A percentile compares a stretch with the other conserved stretches of the same genome.
Conservation (phyloP, 2,113 vertebrate species). For the Strix uralensis region DNA sequence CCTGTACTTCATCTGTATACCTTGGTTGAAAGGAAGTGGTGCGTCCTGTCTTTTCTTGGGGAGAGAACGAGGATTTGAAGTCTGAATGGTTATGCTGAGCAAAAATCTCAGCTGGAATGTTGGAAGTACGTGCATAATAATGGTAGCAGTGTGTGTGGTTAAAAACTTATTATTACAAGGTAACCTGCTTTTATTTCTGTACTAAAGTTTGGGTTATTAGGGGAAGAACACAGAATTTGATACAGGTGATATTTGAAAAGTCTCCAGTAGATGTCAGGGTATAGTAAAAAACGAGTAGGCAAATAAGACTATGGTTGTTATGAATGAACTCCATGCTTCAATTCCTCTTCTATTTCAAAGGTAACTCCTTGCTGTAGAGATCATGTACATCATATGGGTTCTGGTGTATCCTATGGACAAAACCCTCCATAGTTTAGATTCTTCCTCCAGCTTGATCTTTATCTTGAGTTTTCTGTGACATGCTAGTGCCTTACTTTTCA, state of each 20-base stretch:
- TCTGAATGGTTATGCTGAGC: neutral
- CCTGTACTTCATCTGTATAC: neutral
- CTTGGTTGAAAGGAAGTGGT: neutral
- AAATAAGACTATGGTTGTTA: neutral
- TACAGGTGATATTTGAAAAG: neutral
- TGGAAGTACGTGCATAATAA: neutral
- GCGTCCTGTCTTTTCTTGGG: neutral
- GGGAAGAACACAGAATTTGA: neutral
- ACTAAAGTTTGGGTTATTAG: neutral
- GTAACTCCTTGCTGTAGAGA: neutral
- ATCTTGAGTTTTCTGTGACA: neutral
- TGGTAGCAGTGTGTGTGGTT: neutral
- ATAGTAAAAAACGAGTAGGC: neutral
- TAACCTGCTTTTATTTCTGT: neutral
- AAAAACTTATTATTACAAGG: neutral
- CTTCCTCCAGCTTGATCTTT: neutral
- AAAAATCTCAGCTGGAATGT: neutral
- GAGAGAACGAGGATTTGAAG: neutral
- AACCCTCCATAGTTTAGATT: neutral
- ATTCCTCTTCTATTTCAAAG: neutral
- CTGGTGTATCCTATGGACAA: neutral
- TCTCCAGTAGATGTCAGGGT: conserved; percentile 73
- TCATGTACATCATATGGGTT: neutral
- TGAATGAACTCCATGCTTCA: neutral
- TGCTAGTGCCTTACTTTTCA: neutral